Evolutionary conservation across 2,797 vertebrate genomes (phyloP), one percentile per base, ranked within the genome.

Genomic region (Hydrophis major): DNA sequence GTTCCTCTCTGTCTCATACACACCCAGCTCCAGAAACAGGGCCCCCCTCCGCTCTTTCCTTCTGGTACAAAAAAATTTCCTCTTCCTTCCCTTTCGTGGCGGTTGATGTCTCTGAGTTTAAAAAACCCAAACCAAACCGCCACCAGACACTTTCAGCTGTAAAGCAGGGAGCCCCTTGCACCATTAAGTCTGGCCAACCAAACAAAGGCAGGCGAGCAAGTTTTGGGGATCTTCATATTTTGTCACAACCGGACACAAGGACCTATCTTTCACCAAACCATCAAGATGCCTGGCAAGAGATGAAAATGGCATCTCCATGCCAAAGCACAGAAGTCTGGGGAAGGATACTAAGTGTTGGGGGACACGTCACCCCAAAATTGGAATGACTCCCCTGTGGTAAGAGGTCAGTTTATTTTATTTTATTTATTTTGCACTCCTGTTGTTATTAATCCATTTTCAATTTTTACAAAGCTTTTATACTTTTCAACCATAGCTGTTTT

Each of bases 81-180:
- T 98, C 98, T 98, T 98, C 98, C 98, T 98, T 98, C 98, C 98
- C 98, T 98, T 98, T 98, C 97, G 98, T 98, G 98, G 98, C 98
- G 97, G 98, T 98, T 95, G 94, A 98, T 98, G 98, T 98, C 98
- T 92, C 93, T 98, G 97, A 97, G 98, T 97, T 98, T 98, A 98
- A 98, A 98, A 98, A 98, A 98, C 98, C 98, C 98, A 91, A 94
- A 97, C 98, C 97, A 98, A 98, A 98, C 98, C 98, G 95, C 98
- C 96, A 96, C 97, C 96, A 97, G 97, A 97, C 96, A 96, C 97
- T 87, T 90, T 86, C 91, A 66, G 86, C 69, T 56, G 86, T 69
- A 89, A 88, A 69, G 93, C 94, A 96, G 86, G 90, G 86, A 90
- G 91, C 86, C 89, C 93, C 66, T 86, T 97, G 61, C 97, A 96